Evolutionary conservation across 2,113 vertebrate genomes (phyloP), one percentile per base, ranked within the genome.

Genomic region (Dendrocopos noguchii): DNA sequence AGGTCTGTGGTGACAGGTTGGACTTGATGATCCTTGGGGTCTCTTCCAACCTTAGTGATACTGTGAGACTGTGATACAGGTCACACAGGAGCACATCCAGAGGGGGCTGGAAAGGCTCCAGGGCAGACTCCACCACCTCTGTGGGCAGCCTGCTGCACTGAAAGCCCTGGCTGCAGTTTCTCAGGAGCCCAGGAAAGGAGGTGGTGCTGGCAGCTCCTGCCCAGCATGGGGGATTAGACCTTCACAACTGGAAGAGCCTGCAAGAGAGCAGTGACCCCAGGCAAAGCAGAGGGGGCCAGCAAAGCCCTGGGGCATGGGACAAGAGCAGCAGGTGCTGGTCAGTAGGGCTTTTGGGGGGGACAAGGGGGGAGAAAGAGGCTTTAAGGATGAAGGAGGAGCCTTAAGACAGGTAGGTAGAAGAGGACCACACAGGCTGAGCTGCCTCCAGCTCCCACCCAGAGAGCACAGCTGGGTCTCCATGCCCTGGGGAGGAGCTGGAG

Each of bases 391-490:
- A 16, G 0, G 6, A 65, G 22, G 13, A 75, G 16, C 50, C 47
- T 36, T 25, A 52, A 36, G 7, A 46, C 6, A 46, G 27, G 22
- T 3, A 1, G 12, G 15, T 18, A 15, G 50, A 55, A 29, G 52
- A 80, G 33, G 21, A 44, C 27, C 8, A 18, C 3, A 2, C 4
- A 5, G 0, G 0, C 6, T 4, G 27, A 28, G 16, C 31, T 11
- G 15, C 33, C 70, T 59, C 21, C 21, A 52, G 39, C 15, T 68
- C 36, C 9, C n/a, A 25, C 7, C 6, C 65, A 28, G 21, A 16
- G 36, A 10, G 36, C 36, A 36, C 36, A 36, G 22, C 5, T 24
- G 4, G 15, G 3, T 14, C 28, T 66, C 36, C 15, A 1, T 10
- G 2, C 52, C 22, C 9, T 14, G 47, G 13, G 12, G n/a, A 36